Base-by-base conservation (phyloP, 2,113 vertebrate genomes). In the Sylvilagus bachmani region DNA sequence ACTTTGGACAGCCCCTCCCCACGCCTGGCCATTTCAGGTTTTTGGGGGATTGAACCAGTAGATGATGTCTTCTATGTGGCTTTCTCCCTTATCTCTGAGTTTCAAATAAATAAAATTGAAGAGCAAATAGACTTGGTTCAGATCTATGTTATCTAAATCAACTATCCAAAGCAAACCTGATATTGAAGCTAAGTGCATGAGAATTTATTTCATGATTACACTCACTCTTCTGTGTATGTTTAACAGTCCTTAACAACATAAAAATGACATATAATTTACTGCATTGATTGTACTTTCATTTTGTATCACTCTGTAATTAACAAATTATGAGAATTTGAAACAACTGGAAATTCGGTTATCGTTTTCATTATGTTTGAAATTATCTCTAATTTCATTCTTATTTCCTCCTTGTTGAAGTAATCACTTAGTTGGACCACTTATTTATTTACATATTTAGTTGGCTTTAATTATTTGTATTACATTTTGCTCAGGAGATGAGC, bases 341-440 rank as follows among this genome's bases (percentile, higher is more conserved):
- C 10, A 77, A 31, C 87, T 92, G n/a, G 49, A 71, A 74, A 62
- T 38, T 92, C 7, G 55, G 61, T 70, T 95, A 86, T 78, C 5
- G 64, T 95, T 95, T 95, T 93, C 31, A 95, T 90, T 96, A 71
- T 88, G 89, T 90, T 92, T 73, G 17, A 88, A 94, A 92, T 92
- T 70, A 12, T 78, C 51, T 81, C 21, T 92, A 90, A 82, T 92
- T 94, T 14, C 36, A 83, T 79, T 92, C 94, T 96, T 92, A 71
- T 94, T 93, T 96, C 19, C 11, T 95, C 27, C 90, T 87, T 95
- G 44, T 80, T 95, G 10, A 89, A 93, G 14, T 91, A 82, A 75
- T 93, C 94, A 19, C 86, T 89, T 91, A 71, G n/a, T n/a, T 38
- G 58, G 85, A 2, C 13, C 33, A 33, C 77, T 91, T 75, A 51